A percentile compares a stretch with the other conserved stretches of the same genome.
These are phyloP conservation scores for Scaptomyza parva DNA, from an alignment of 2,888 invertebrate species.

Conservation along the genomic window DNA sequence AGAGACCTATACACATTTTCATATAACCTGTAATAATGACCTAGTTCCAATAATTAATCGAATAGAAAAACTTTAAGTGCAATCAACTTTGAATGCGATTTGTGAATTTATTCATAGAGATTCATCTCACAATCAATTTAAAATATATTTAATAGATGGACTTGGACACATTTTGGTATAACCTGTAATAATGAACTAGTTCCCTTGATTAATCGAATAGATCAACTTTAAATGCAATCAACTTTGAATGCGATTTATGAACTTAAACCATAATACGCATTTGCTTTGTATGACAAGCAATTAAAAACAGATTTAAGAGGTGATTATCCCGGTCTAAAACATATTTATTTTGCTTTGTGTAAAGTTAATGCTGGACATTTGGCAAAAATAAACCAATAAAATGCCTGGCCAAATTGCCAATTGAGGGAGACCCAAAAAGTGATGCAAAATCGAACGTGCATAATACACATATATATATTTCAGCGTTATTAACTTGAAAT, in stretches of 20 bases:
- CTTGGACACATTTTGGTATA: too few species aligned
- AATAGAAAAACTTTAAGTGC: too few species aligned
- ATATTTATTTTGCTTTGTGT: constrained; percentile 7
- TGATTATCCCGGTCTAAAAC: constrained; percentile 19
- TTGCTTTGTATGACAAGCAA: constrained; percentile 42
- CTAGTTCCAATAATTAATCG: too few species aligned
- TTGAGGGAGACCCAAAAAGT: constrained; percentile 35
- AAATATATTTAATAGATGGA: too few species aligned
- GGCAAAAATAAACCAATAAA: constrained; percentile 35
- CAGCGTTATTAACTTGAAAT: constrained; percentile 74
- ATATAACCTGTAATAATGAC: too few species aligned
- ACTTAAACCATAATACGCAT: not conserved
- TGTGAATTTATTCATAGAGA: not conserved
- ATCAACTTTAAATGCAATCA: not conserved
- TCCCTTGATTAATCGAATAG: too few species aligned
- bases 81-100: not conserved
- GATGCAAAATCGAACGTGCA: constrained; percentile 58
- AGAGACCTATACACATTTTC: too few species aligned
- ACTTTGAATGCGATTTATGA: not conserved
- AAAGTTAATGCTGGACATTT: constrained; percentile 35
- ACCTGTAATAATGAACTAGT: too few species aligned
- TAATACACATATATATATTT: constrained; percentile 46
- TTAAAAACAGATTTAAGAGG: constrained; percentile 68
- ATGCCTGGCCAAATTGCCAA: constrained; percentile 49
- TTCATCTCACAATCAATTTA: too few species aligned